Percentiles rank a stretch among this genome's conserved stretches.
Conservation (phyloP, 2,113 vertebrate species). For the Rhinichthys klamathensis region DNA sequence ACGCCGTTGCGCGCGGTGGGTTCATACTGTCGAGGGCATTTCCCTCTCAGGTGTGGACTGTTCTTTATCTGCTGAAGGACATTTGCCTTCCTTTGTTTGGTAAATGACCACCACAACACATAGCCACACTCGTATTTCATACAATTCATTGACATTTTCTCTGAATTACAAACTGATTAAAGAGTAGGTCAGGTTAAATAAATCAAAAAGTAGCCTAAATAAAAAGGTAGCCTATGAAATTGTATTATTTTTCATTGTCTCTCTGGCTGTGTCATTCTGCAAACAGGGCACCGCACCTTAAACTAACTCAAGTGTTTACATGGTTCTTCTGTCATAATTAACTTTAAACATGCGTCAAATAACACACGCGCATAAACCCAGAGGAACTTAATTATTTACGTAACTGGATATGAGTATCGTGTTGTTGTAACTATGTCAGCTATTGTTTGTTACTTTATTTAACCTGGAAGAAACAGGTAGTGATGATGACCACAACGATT, state of each 20-base stretch:
- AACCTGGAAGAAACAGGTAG: background rate
- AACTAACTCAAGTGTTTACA: conserved; percentile 45
- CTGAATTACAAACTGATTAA: background rate
- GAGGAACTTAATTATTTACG: background rate
- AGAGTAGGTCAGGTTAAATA: background rate
- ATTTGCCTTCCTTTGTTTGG: conserved; percentile 19
- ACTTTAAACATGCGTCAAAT: conserved; percentile 34
- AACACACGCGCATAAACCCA: background rate
- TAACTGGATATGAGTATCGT: background rate
- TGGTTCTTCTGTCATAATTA: conserved; percentile 34
- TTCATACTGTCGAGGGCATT: background rate
- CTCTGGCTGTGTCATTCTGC: conserved; percentile 33
- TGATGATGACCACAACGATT: background rate
- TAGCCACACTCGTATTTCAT: background rate
- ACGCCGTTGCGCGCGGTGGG: background rate
- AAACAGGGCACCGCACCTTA: conserved; percentile 51
- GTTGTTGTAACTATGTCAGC: background rate
- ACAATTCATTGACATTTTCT: background rate
- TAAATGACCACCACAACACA: background rate
- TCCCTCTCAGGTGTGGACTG: conserved; percentile 49
- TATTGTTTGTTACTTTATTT: background rate
- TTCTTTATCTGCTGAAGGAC: conserved; percentile 35
- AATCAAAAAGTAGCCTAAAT: background rate
- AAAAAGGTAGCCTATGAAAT: background rate
- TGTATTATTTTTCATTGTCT: background rate